Conservation (phyloP, 37 sponge, comb jelly and placozoan genomes). For the Hormiphora californensis region DNA sequence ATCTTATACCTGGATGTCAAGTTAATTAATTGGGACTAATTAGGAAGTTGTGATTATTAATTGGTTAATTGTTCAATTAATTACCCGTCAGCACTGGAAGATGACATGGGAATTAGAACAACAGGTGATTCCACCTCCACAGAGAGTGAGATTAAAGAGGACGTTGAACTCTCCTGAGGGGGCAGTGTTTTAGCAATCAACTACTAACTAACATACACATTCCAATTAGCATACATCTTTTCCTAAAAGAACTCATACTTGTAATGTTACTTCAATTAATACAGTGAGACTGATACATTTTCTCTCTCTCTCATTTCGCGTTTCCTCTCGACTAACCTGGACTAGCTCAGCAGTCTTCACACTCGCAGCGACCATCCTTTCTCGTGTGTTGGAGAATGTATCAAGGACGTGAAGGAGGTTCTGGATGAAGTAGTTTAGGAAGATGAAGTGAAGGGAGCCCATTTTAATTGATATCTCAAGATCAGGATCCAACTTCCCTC, state of each 20-base stretch:
- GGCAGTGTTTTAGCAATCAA: too few species aligned
- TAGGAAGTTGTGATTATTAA: neutral
- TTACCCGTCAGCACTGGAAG: conserved; percentile 8
- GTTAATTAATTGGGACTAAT: neutral
- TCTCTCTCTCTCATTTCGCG: too few species aligned
- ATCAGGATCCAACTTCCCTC: neutral
- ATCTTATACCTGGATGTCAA: neutral
- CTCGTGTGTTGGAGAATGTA: neutral
- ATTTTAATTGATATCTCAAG: neutral
- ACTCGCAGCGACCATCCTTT: conserved; percentile 37
- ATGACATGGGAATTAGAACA: neutral
- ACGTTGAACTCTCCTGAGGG: neutral
- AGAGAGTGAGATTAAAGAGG: neutral
- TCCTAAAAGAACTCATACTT: too few species aligned
- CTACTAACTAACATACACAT: too few species aligned
- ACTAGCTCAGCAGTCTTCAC: conserved; percentile 36
- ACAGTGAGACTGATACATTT: too few species aligned
- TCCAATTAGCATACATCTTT: too few species aligned
- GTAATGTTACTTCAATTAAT: too few species aligned
- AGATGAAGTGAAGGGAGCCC: conserved; percentile 35
- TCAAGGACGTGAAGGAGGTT: conserved; percentile 52
- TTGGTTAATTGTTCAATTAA: neutral
- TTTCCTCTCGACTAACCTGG: too few species aligned
- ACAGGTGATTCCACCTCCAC: conserved; percentile 27
- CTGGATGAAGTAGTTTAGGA: conserved; percentile 44